Evolutionary conservation across 64 coral and sea anemone species (phyloP).

Genomic region (Actinia equina): DNA sequence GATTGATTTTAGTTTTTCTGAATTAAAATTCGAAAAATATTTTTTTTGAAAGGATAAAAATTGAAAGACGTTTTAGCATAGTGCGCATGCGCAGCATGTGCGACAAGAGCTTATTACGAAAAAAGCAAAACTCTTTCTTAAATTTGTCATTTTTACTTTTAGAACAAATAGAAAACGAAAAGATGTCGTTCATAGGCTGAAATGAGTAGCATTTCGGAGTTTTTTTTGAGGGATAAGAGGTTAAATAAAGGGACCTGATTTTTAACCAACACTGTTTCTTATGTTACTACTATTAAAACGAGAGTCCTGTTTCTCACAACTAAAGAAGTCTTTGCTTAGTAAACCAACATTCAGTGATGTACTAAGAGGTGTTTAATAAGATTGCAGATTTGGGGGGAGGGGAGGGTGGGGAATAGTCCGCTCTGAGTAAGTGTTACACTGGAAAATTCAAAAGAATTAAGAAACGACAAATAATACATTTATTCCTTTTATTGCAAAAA

Average conservation of each 20-base stretch:
- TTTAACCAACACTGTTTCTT: no score
- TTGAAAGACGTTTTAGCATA: neutral
- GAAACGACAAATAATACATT: neutral
- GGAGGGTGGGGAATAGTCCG: no score
- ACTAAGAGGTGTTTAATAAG: no score
- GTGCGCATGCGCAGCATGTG: neutral
- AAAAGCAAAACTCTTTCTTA: neutral
- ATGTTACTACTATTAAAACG: neutral
- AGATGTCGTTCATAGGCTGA: neutral
- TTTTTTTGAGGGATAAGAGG: neutral
- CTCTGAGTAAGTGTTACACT: neutral
- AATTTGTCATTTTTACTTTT: no score
- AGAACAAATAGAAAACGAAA: neutral
- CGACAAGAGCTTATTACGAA: neutral
- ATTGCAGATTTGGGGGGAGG: no score
- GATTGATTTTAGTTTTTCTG: neutral
- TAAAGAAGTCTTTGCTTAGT: no score
- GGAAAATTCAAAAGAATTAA: neutral
- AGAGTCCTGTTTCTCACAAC: no score
- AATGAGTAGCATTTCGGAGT: neutral
- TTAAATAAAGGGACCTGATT: no score
- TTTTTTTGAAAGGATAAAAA: neutral
- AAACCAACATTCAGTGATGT: no score
- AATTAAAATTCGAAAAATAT: neutral
- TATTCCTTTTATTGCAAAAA: slow-evolving; percentile 11